Conservation (phyloP, 2,888 invertebrate species). For the Hypolimnas misippus region DNA sequence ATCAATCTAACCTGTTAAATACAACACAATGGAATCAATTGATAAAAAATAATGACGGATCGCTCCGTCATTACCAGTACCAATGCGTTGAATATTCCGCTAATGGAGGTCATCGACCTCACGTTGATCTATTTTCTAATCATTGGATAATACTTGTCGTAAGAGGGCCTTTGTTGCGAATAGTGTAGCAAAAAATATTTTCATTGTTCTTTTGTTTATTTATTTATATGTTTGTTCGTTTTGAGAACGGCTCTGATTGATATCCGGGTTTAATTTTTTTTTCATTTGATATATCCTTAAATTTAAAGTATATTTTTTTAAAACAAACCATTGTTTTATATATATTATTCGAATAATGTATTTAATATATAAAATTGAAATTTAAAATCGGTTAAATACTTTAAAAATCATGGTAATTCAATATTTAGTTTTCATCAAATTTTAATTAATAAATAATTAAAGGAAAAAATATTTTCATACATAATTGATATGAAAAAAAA, state of each 20-base stretch:
- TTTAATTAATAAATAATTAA: no score
- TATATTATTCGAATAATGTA: no score
- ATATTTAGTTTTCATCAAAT: no score
- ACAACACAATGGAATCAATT: slow-evolving; percentile 43
- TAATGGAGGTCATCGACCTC: slow-evolving; percentile 40
- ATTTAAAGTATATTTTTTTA: no score
- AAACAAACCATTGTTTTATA: no score
- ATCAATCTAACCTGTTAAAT: slow-evolving; percentile 49
- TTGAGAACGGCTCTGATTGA: not conserved
- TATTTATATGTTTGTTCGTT: not conserved
- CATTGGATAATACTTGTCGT: slow-evolving; percentile 43
- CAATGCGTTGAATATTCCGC: slow-evolving; percentile 36
- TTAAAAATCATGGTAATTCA: no score
- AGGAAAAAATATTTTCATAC: no score
- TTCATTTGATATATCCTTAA: no score
- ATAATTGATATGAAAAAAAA: no score
- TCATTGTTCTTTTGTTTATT: not conserved
- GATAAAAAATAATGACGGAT: slow-evolving; percentile 54
- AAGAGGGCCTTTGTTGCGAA: slow-evolving; percentile 40
- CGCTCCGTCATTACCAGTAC: slow-evolving; percentile 52
- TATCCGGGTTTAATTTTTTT: not conserved
- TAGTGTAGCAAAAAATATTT: slow-evolving; percentile 14
- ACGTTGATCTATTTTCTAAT: slow-evolving; percentile 45
- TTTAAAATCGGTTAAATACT: no score
- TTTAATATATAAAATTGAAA: no score